These are phyloP conservation scores for Dysdera silvatica DNA, from an alignment of 1,140 invertebrate genomes.

Conservation along the genomic window DNA sequence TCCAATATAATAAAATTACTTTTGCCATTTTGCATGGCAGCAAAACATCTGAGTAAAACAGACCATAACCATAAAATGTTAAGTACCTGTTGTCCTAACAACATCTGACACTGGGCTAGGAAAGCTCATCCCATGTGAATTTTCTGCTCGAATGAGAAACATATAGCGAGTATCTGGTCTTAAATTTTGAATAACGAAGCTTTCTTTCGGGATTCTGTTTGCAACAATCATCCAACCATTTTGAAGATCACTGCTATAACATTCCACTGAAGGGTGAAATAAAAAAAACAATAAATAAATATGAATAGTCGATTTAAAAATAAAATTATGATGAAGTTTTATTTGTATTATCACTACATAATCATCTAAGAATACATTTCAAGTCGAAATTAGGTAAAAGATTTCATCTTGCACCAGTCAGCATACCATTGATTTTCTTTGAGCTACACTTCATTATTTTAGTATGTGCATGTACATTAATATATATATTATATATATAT, in stretches of 20 bases:
- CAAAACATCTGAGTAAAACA: neutral
- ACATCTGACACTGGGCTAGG: slow-evolving; percentile 49
- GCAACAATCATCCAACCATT: slow-evolving; percentile 67
- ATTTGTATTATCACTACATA: too few species aligned
- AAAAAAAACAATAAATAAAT: too few species aligned
- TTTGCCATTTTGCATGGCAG: neutral
- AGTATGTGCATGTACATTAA: too few species aligned
- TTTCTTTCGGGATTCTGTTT: slow-evolving; percentile 57
- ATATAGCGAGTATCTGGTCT: slow-evolving; percentile 74
- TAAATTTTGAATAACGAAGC: slow-evolving; percentile 59
- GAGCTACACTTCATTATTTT: too few species aligned
- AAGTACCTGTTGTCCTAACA: slow-evolving; percentile 23
- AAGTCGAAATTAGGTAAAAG: too few species aligned
- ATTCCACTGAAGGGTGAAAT: slow-evolving; percentile 57
- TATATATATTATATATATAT: too few species aligned
- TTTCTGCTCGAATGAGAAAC: slow-evolving; percentile 80
- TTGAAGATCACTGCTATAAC: slow-evolving; percentile 72
- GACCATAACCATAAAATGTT: neutral
- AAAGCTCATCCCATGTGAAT: slow-evolving; percentile 61
- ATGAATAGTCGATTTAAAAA: too few species aligned
- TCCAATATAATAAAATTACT: neutral
- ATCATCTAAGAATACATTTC: too few species aligned
- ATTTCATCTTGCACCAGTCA: too few species aligned
- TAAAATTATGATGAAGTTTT: too few species aligned
- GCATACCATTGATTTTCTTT: too few species aligned